phyloP scores from a whole-genome alignment of 2,113 vertebrate genomes.

The Lanius collurio region DNA sequence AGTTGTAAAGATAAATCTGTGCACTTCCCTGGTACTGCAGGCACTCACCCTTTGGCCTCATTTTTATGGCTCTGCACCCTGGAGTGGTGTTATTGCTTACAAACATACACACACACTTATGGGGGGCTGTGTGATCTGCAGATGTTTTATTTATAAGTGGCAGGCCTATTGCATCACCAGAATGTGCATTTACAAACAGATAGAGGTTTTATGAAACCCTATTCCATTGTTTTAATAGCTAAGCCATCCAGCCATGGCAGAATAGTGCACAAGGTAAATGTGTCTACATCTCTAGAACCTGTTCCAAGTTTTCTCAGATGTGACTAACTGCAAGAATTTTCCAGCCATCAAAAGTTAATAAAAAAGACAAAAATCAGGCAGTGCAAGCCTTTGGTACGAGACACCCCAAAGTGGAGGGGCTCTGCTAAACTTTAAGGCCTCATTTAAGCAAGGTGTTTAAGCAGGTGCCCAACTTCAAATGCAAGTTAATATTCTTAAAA shows the following conservation, averaged over 20 bases:
- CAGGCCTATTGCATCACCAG: constrained; percentile 53
- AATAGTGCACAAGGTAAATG: constrained; percentile 67
- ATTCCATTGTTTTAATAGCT: constrained; percentile 71
- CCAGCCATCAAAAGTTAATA: constrained; percentile 62
- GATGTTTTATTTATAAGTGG: constrained; percentile 75
- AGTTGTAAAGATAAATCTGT: constrained; percentile 68
- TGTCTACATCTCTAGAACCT: constrained; percentile 67
- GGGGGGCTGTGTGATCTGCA: constrained; percentile 25
- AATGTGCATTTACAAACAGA: constrained; percentile 56
- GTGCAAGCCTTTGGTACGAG: not conserved
- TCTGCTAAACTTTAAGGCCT: constrained; percentile 3
- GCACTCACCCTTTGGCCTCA: constrained; percentile 59
- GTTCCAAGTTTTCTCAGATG: constrained; percentile 76
- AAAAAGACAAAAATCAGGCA: constrained; percentile 14
- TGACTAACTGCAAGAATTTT: constrained; percentile 73
- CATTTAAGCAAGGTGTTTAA: not conserved
- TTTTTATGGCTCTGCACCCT: constrained; percentile 63
- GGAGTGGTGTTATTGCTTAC: constrained; percentile 63
- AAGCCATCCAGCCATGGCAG: constrained; percentile 70
- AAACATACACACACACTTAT: constrained; percentile 18
- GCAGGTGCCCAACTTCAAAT: not conserved
- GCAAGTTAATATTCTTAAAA: not conserved
- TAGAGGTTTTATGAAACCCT: constrained; percentile 65
- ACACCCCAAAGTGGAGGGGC: not conserved
- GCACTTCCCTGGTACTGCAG: constrained; percentile 47